Conservation (phyloP, 2,113 vertebrate genomes). For the Odontophorus gujanensis region DNA sequence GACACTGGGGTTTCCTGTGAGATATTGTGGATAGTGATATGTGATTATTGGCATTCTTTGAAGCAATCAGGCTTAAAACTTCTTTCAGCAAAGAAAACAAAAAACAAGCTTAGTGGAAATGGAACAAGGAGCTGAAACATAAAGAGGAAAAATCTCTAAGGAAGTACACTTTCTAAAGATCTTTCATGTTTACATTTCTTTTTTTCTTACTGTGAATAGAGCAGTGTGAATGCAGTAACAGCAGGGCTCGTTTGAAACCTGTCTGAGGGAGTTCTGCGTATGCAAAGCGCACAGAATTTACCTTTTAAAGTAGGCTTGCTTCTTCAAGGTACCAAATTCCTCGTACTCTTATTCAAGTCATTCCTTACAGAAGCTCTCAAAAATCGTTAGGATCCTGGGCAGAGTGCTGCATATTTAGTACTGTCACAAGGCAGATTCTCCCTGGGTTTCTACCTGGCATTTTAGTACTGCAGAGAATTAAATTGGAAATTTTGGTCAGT, state of each 20-base stretch:
- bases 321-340: background rate
- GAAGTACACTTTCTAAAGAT: background rate
- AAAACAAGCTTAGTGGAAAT: background rate
- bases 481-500: slow-evolving; percentile 5
- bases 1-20: background rate
- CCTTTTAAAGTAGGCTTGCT: slow-evolving; percentile 7
- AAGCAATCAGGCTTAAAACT: slow-evolving; percentile 37
- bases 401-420: background rate
- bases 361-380: background rate
- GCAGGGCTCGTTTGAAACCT: slow-evolving; percentile 4
- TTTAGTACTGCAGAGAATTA: background rate
- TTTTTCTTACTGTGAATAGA: slow-evolving; percentile 22
- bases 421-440: background rate
- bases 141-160: background rate
- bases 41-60: slow-evolving; percentile 53
- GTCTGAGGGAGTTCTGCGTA: slow-evolving; percentile 1
- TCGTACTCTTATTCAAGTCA: background rate
- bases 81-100: slow-evolving; percentile 31
- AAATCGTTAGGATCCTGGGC: background rate
- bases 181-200: slow-evolving; percentile 47
- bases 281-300: slow-evolving; percentile 8
- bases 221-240: background rate
- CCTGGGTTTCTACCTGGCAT: background rate
- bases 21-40: background rate
- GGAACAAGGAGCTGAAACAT: background rate